Conservation (phyloP, 2,113 vertebrate genomes). For the Corynorhinus townsendii region DNA sequence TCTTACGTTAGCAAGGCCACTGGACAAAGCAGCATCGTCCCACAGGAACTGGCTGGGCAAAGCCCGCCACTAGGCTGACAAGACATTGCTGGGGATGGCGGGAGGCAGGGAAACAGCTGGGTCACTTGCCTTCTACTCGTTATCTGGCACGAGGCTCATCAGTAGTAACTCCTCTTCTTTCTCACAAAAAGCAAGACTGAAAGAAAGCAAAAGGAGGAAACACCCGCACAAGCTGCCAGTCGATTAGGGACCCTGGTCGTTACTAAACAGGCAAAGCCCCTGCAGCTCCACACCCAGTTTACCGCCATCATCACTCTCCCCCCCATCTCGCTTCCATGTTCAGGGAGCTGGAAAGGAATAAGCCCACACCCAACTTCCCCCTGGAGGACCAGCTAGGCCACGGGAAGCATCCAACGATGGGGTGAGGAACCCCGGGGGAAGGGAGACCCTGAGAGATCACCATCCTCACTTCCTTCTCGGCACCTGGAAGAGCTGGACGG, state of each 20-base stretch:
- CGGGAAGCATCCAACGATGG: not conserved
- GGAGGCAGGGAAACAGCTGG: not conserved
- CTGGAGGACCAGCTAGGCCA: not conserved
- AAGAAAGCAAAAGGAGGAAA: not conserved
- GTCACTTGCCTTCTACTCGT: constrained; percentile 16
- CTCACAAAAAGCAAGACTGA: not conserved
- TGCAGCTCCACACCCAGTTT: constrained; percentile 10
- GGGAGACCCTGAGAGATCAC: not conserved
- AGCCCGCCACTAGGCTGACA: constrained; percentile 13
- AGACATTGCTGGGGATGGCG: not conserved
- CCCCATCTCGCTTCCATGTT: not conserved
- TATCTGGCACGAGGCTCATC: not conserved
- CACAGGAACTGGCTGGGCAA: not conserved
- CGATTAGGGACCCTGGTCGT: constrained; percentile 13
- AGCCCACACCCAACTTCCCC: not conserved
- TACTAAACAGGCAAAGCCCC: constrained; percentile 34
- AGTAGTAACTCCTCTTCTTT: not conserved
- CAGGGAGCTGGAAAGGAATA: not conserved
- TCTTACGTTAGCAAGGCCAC: not conserved
- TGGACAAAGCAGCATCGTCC: not conserved
- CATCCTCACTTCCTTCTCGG: not conserved
- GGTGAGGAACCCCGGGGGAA: not conserved
- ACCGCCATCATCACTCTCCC: not conserved
- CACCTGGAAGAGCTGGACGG: not conserved
- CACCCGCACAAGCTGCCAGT: not conserved